These are phyloP conservation scores for Chlorops oryzae DNA, from an alignment of 1,140 invertebrate species.

Conservation along the genomic window DNA sequence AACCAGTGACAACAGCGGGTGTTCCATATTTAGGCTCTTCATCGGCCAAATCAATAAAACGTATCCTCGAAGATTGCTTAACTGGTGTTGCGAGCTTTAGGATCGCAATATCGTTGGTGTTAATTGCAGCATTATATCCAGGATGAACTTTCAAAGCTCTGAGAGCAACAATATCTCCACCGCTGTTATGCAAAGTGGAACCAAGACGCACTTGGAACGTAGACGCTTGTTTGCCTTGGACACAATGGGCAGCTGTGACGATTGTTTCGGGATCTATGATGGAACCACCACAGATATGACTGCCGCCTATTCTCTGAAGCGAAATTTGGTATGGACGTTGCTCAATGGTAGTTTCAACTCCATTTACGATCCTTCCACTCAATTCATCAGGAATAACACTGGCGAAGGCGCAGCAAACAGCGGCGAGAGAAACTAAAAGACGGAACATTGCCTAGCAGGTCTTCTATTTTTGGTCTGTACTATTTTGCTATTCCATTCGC, in stretches of 20 bases:
- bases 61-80: slow-evolving; percentile 17
- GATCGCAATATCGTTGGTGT: slow-evolving; percentile 42
- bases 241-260: slow-evolving; percentile 18
- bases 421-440: neutral
- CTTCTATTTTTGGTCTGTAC: neutral
- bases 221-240: slow-evolving; percentile 6
- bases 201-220: slow-evolving; percentile 4
- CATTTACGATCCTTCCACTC: slow-evolving; percentile 31
- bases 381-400: neutral
- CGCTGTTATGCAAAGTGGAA: slow-evolving; percentile 3
- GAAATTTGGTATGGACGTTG: slow-evolving; percentile 32
- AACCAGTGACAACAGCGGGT: slow-evolving; percentile 24
- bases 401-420: neutral
- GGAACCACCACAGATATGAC: slow-evolving; percentile 2
- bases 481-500: neutral
- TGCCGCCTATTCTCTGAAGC: slow-evolving; percentile 18
- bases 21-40: slow-evolving; percentile 18
- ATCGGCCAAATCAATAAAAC: slow-evolving; percentile 18
- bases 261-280: neutral
- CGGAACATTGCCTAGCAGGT: neutral
- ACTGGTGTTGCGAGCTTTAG: slow-evolving; percentile 30
- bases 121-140: slow-evolving; percentile 18
- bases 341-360: slow-evolving; percentile 22
- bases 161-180: slow-evolving; percentile 5
- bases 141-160: neutral